Conservation (phyloP, 2,113 vertebrate species). For the Catharus fuscescens region DNA sequence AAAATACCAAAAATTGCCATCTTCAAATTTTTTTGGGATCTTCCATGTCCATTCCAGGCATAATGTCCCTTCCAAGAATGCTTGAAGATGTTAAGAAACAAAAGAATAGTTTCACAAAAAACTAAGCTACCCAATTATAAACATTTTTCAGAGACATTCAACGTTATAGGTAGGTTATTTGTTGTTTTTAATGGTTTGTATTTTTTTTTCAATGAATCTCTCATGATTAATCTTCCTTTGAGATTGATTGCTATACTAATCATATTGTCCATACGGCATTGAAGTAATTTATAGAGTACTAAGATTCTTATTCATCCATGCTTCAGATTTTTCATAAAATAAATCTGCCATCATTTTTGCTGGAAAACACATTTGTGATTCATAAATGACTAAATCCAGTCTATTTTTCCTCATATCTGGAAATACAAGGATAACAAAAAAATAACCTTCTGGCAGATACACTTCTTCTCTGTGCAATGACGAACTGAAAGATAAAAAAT, state of each 20-base stretch:
- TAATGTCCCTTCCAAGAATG: background rate
- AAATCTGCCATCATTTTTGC: background rate
- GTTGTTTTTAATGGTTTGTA: background rate
- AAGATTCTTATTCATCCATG: background rate
- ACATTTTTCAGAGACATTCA: background rate
- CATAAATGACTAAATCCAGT: background rate
- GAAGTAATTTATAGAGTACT: background rate
- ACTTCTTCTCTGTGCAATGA: background rate
- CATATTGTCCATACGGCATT: background rate
- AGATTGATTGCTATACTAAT: background rate
- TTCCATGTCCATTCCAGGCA: background rate
- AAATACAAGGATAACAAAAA: background rate
- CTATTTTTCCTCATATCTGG: background rate
- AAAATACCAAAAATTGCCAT: background rate
- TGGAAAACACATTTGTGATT: background rate
- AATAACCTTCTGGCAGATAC: conserved; percentile 27
- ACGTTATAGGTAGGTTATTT: background rate
- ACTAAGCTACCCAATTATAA: background rate
- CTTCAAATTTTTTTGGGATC: background rate
- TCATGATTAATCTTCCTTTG: background rate
- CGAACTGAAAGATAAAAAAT: conserved; percentile 59
- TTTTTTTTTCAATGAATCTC: background rate
- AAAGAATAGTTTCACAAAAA: background rate
- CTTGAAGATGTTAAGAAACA: background rate
- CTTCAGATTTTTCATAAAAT: background rate